Evolutionary conservation across 2,888 invertebrate genomes (phyloP), one percentile per base, ranked within the genome.

Genomic region (Xestoiulus laeticollis): DNA sequence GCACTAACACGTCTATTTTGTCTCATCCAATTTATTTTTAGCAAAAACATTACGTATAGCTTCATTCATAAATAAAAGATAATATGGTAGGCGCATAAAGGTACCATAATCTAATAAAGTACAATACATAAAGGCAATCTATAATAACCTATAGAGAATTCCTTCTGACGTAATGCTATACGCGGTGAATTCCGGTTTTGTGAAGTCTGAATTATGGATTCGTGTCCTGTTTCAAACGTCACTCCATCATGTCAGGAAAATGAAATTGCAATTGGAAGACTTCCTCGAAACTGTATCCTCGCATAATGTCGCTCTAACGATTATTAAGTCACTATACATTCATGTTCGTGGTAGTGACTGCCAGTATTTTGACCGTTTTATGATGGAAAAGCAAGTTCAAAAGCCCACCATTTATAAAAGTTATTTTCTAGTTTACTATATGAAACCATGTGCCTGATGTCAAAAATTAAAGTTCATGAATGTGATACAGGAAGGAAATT

Each of bases 241-340:
- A 19, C 59, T 68, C 53, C 53, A 53, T 19, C 53, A 53, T 68
- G 22, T 19, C 59, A 22, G 53, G 5, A 53, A 53, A 53, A 53
- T 68, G 59, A 68, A 68, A 68, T 68, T 68, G 59, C 19, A n/a
- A 53, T 53, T 53, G 53, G 53, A 53, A 53, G n/a, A 53, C 53
- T 53, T 16, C 19, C 19, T 53, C n/a, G 53, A 53, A 53, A 53
- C 53, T 53, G 5, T 53, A 53, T 53, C 53, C 53, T 53, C 19
- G 1, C 53, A 53, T 53, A 53, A 53, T 53, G n/a, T n/a, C 6
- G 53, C 19, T 19, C 1, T 53, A 53, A 53, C 53, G 53, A 53
- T 53, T 53, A 53, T 53, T 53, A 53, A 53, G 53, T 53, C 53
- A n/a, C n/a, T 53, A 5, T n/a, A 19, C n/a, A 19, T 12, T 14